Evolutionary conservation across 1,140 invertebrate species (phyloP), one percentile per base, ranked within the genome.

Genomic region (Heliothis virescens): DNA sequence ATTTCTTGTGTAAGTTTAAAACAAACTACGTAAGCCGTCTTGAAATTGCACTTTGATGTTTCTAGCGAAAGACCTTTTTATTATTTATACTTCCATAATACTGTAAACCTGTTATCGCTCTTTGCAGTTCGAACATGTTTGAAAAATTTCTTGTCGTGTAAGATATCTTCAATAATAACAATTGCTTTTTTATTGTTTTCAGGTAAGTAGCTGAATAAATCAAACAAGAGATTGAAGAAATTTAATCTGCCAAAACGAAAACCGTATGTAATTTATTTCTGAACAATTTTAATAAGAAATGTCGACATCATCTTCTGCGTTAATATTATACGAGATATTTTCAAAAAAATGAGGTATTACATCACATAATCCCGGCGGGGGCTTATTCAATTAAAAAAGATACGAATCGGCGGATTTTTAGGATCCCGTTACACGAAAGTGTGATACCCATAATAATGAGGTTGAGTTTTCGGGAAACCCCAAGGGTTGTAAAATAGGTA

Each of bases 131-230:
- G 16, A 21, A 11, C 57, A n/a, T 59, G 16, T 59, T 21, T 1
- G 9, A 9, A 67, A n/a, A 67, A 3, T 48, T 18, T 69, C 12
- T 26, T 11, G 2, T 57, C 55, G 5, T 55, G 7, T 16, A 57
- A 57, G 16, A 57, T n/a, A 7, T 7, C 47, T 65, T 12, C 18
- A 5, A 69, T 52, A 41, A 52, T 78, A 29, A 67, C 52, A 55
- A 55, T 73, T 57, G 26, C 29, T 57, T 18, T 74, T 79, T 79
- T 60, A 21, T 52, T 79, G 62, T 76, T 85, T 81, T 12, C 83
- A 85, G 83, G 83, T 85, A 85, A 85, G 83, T 85, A 59, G 75
- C 53, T 21, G 80, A 73, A 10, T n/a, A 76, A 81, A 50, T n/a
- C 62, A 41, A 65, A 65, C 41, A 48, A 65, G 18, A 16, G 47